Base-by-base conservation (phyloP, 2,797 vertebrate species). In the Calcarius lapponicus region DNA sequence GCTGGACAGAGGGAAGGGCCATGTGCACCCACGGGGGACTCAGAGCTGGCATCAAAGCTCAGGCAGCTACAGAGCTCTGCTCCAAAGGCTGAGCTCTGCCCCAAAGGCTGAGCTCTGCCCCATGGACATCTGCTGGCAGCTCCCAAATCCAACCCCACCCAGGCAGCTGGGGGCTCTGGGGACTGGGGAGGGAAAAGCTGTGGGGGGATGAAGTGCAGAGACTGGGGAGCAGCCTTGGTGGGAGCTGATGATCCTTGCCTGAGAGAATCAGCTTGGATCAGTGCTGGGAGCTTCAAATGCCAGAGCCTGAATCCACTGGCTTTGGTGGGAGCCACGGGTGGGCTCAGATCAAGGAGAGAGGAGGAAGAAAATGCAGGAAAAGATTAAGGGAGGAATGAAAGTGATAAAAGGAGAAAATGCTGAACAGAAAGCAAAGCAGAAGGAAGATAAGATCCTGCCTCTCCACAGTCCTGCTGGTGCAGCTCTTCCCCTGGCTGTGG, bases 21-120 rank as follows among this genome's bases (percentile, higher is more conserved):
- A 0, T 6, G 5, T n/a, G 43, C 17, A 62, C 36, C 70, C 53
- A 47, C 0, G 1, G 25, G 25, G 17, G 42, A 42, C 50, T 28
- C 0, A 0, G 34, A 53, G 22, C 67, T 85, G 45, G 10, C 32
- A 21, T 9, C 3, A 8, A 60, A 87, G 28, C 54, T 89, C 28
- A 43, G 65, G 14, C 9, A 22, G 9, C 34, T 56, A 18, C 64
- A 25, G 67, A 1, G 5, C 67, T 61, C 13, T 47, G 43, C 40
- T 66, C 40, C 70, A 28, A 69, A 81, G 17, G 32, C 42, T 86
- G 34, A 60, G 7, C 16, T 45, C 65, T 71, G 80, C 31, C 62
- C 66, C 3, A 1, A 69, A 81, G 17, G 32, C 42, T 86, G 34
- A 60, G 7, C 16, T 45, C 65, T 71, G 80, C 31, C 62, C 66